Conservation (phyloP, 2,113 vertebrate species). For the Nibea coibor region DNA sequence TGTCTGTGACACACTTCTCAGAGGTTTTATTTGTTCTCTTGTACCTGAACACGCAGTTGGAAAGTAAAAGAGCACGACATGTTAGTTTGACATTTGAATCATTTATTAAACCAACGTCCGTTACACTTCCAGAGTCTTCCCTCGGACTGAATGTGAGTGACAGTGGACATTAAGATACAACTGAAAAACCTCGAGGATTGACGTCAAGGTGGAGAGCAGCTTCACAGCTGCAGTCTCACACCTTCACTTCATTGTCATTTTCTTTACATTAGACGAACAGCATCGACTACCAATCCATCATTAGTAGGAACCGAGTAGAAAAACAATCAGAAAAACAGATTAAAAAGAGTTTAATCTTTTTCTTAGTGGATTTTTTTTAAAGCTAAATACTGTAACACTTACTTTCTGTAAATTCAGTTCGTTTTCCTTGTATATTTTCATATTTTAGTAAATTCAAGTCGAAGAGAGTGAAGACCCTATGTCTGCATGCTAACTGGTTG, state of each 20-base stretch:
- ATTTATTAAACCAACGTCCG: constrained; percentile 78
- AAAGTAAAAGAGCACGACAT: neutral
- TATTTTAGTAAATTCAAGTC: constrained; percentile 56
- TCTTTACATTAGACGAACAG: constrained; percentile 56
- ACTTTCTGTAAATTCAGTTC: constrained; percentile 48
- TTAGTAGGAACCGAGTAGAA: constrained; percentile 65
- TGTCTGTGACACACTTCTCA: too few species aligned
- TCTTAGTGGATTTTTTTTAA: constrained; percentile 61
- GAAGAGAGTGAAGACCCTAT: constrained; percentile 57
- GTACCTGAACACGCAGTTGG: neutral
- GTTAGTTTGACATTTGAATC: constrained; percentile 65
- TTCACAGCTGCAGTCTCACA: constrained; percentile 45
- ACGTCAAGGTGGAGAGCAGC: constrained; percentile 35
- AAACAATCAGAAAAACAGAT: constrained; percentile 57
- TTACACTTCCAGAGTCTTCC: constrained; percentile 66
- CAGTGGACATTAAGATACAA: constrained; percentile 64
- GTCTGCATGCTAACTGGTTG: constrained; percentile 71
- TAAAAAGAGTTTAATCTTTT: constrained; percentile 44
- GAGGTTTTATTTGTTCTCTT: neutral
- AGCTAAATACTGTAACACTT: constrained; percentile 66
- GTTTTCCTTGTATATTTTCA: constrained; percentile 50
- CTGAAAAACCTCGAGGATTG: constrained; percentile 40
- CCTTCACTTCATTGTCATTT: constrained; percentile 40
- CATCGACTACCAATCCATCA: constrained; percentile 63
- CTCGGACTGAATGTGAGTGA: constrained; percentile 64